These are phyloP conservation scores for Zophobas morio DNA, from an alignment of 1,140 invertebrate genomes.

Conservation along the genomic window DNA sequence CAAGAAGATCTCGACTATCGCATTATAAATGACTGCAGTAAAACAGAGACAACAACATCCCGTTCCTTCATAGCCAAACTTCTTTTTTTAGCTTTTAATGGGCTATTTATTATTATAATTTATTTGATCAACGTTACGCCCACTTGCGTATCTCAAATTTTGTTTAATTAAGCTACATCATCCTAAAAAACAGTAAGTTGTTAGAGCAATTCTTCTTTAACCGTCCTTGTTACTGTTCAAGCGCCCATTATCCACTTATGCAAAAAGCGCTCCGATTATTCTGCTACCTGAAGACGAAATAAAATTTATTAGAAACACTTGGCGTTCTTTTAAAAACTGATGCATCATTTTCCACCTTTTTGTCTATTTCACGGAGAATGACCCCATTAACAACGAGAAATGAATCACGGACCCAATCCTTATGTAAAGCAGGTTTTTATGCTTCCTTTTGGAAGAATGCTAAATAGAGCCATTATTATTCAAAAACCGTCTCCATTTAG, in stretches of 20 bases:
- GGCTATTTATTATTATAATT: constrained; percentile 28
- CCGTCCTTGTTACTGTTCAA: neutral
- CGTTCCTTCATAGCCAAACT: no score
- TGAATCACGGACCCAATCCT: constrained; percentile 10
- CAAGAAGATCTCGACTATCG: neutral
- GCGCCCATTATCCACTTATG: neutral
- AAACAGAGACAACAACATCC: neutral
- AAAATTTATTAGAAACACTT: no score
- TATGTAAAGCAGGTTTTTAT: neutral
- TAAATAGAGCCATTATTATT: constrained; percentile 23
- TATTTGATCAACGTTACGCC: constrained; percentile 11
- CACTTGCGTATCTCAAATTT: constrained; percentile 15
- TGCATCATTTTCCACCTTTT: no score
- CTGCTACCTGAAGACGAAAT: neutral
- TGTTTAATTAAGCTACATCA: constrained; percentile 20
- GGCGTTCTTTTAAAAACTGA: no score
- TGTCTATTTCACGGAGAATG: neutral
- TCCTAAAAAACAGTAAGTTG: constrained; percentile 2
- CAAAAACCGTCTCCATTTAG: constrained; percentile 4
- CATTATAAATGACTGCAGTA: neutral
- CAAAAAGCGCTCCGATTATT: neutral
- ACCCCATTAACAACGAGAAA: constrained; percentile 1
- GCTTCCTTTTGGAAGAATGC: neutral
- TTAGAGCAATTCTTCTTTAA: neutral
- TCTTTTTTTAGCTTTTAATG: constrained; percentile 9